Evolutionary conservation across 2,888 invertebrate species (phyloP), one percentile per base, ranked within the genome.

Genomic region (Ectemnius continuus): DNA sequence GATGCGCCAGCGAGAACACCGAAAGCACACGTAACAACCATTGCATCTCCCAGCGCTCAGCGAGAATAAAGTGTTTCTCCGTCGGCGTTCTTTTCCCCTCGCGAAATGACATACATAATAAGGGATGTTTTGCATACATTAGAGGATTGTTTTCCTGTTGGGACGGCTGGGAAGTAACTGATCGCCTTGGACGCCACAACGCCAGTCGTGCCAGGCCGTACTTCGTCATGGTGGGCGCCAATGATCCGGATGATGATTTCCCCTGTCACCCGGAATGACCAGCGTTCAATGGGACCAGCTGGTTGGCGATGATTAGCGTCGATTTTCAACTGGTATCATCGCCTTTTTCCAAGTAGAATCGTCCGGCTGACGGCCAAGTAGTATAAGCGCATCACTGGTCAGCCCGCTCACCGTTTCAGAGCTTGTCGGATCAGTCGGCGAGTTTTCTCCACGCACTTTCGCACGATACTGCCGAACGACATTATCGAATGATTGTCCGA

Each of bases 101-200:
- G 67, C 68, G n/a, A 72, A 77, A 76, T 66, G 73, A 76, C 76
- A 73, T 76, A 77, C 73, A 52, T 52, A 76, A 77, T 73, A 77
- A 77, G 56, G 64, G 67, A 73, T 64, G 56, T 8, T 36, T 20
- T 80, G 83, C 90, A 85, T 91, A 91, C 91, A 91, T 91, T 84
- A 91, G 88, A 72, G 91, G 91, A 85, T 91, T 91, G 89, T 89
- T 91, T 82, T 91, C 91, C 89, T 90, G 91, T 84, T 87, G 88
- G 87, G 85, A 77, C 52, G 89, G 88, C 71, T 90, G 91, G 56
- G 88, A 86, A 62, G 86, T 84, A 73, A 87, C 82, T 71, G 90
- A 89, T 47, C 91, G 85, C 70, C 91, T 84, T 70, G 90, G 86
- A 57, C 91, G 87, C 91, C 91, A 91, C 66, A 90, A 80, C 48